Conservation (phyloP, 1,140 invertebrate species). For the Lasioglossum albipes region DNA sequence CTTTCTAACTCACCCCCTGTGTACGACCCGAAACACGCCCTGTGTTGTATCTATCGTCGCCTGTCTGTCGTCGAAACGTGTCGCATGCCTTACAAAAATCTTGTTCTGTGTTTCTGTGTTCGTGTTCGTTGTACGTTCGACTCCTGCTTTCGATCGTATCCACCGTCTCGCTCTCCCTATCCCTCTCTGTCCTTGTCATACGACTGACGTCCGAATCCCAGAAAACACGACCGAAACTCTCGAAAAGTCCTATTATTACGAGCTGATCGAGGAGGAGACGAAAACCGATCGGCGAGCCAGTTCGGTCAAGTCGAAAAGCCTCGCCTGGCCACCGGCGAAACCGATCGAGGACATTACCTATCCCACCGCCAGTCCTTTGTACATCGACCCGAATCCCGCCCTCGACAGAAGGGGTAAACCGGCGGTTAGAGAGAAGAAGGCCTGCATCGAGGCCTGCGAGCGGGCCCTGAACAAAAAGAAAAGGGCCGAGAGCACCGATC, state of each 20-base stretch:
- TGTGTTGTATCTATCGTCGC: not conserved
- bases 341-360: conserved; percentile 76
- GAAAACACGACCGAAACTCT: conserved; percentile 45
- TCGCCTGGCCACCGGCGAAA: conserved; percentile 74
- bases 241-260: conserved; percentile 65
- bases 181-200: not conserved
- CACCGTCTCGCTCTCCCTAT: not conserved
- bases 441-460: conserved; percentile 65
- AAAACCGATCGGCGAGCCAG: conserved; percentile 45
- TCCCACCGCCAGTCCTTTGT: conserved; percentile 77
- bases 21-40: conserved; percentile 39
- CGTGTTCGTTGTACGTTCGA: conserved; percentile 7
- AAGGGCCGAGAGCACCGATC: conserved; percentile 42
- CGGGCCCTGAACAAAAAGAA: conserved; percentile 33
- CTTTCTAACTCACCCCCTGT: conserved; percentile 67
- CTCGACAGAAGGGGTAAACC: conserved; percentile 63
- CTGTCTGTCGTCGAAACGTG: conserved; percentile 17
- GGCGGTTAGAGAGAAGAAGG: conserved; percentile 66
- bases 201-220: conserved; percentile 15
- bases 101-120: conserved; percentile 40
- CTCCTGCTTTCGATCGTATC: not conserved
- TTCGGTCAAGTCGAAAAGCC: conserved; percentile 66
- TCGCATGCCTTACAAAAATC: conserved; percentile 12
- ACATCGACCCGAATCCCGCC: conserved; percentile 75
- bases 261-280: conserved; percentile 59